Evolutionary conservation across 2,113 vertebrate genomes (phyloP).

Genomic region (Callipepla squamata): DNA sequence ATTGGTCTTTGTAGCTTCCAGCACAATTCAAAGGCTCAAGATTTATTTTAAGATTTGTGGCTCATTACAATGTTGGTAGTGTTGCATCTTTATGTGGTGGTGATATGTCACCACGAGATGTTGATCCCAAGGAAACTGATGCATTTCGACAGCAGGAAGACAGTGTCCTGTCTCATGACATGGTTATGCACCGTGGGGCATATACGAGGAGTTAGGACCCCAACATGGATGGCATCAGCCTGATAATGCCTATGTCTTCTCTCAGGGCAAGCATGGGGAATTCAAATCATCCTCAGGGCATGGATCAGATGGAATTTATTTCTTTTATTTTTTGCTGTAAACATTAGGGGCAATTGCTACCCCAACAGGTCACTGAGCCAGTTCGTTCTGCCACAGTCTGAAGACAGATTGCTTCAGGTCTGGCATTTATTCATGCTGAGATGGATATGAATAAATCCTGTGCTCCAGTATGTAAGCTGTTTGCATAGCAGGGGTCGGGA

Average conservation of each 20-base stretch:
- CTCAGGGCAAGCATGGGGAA: background rate
- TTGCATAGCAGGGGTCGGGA: background rate
- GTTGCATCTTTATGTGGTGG: background rate
- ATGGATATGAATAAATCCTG: background rate
- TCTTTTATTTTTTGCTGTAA: conserved; percentile 15
- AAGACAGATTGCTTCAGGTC: conserved; percentile 26
- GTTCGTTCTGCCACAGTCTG: background rate
- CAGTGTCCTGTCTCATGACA: background rate
- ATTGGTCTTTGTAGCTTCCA: background rate
- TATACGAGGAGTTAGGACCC: background rate
- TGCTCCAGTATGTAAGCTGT: background rate
- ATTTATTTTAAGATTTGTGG: background rate
- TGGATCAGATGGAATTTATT: conserved; percentile 9
- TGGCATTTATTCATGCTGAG: background rate
- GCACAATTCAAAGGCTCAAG: background rate
- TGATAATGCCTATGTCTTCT: background rate
- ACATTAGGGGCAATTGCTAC: conserved; percentile 14
- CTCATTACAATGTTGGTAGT: conserved; percentile 6
- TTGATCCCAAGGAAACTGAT: conserved; percentile 5
- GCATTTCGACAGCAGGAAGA: background rate
- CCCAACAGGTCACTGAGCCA: conserved; percentile 29
- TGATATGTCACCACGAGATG: background rate
- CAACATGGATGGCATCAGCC: background rate
- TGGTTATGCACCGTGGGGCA: conserved; percentile 11
- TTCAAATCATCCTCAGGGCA: background rate